Base-by-base conservation (phyloP, 2,797 vertebrate genomes). In the Mallotus villosus region DNA sequence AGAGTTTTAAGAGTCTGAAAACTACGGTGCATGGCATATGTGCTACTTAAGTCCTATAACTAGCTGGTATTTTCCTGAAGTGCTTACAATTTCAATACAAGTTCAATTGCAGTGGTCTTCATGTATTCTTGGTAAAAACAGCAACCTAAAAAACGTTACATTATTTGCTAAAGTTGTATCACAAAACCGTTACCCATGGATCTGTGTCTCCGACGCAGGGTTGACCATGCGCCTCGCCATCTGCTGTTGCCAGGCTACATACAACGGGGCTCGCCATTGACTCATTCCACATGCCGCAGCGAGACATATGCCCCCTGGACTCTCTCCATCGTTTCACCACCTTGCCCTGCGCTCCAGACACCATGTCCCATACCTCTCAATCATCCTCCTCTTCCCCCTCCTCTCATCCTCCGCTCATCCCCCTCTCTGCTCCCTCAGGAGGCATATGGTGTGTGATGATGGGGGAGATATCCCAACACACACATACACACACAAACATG, bases 221-320 rank as follows among this genome's bases (percentile, higher is more conserved):
- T 34, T 81, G 87, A 87, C 89, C 90, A 78, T 41, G 21, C n/a
- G 64, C 19, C 53, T 9, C 1, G 71, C 85, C 87, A 90, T 90
- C 86, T 89, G 87, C 82, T 87, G 81, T 71, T 71, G 76, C 82
- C 74, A 82, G 82, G 80, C 80, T 65, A n/a, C 51, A 76, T 72
- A 67, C 80, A 82, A 76, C 80, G 29, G 81, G 3, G 9, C 14
- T 17, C 27, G 77, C 84, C 80, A 78, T 84, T 78, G 83, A 83
- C 86, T 78, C 86, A 84, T 88, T 87, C 88, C 85, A 85, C 83
- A 87, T 78, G 87, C 86, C 88, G 88, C 77, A 80, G 85, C 67
- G 85, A 91, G 88, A 91, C 88, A 82, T 82, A 91, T 87, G 85
- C 81, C 85, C 11, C 82, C 64, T 37, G 22, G 21, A 19, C 22